A percentile compares a stretch with the other conserved stretches of the same genome.
phyloP scores from a whole-genome alignment of 2,888 invertebrate species.

The Drosophila phalerata region DNA sequence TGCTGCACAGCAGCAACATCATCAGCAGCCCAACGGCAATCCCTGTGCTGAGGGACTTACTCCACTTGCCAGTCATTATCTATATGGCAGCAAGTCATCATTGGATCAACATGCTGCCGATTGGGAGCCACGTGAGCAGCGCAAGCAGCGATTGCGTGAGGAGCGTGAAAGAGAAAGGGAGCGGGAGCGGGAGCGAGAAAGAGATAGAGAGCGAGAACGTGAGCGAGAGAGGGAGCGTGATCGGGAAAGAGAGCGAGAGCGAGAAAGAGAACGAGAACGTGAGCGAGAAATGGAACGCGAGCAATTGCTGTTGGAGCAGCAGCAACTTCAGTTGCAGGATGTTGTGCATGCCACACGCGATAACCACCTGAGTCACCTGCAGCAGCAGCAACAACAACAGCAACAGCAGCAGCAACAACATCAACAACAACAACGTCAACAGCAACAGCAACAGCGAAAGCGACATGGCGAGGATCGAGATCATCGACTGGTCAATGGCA shows the following conservation, averaged over 20 bases:
- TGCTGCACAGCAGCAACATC: slow-evolving; percentile 27
- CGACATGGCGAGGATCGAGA: slow-evolving; percentile 87
- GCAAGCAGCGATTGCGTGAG: slow-evolving; percentile 66
- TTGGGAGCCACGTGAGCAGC: slow-evolving; percentile 77
- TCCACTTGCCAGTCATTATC: slow-evolving; percentile 77
- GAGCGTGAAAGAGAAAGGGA: slow-evolving; percentile 69
- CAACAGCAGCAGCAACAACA: slow-evolving; percentile 50
- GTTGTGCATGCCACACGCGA: slow-evolving; percentile 30
- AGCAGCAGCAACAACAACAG: slow-evolving; percentile 50
- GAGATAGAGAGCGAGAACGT: slow-evolving; percentile 45
- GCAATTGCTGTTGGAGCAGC: slow-evolving; percentile 58
- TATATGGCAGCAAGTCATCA: slow-evolving; percentile 80
- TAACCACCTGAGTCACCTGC: slow-evolving; percentile 48
- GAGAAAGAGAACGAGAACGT: slow-evolving; percentile 34
- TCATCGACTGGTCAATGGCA: slow-evolving; percentile 88
- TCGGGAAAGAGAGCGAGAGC: slow-evolving; percentile 38
- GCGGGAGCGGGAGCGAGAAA: slow-evolving; percentile 30
- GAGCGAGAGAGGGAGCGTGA: slow-evolving; percentile 29
- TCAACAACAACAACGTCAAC: slow-evolving; percentile 44
- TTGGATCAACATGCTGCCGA: slow-evolving; percentile 72
- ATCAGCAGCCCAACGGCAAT: slow-evolving; percentile 36
- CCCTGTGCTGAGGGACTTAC: slow-evolving; percentile 77
- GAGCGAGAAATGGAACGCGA: slow-evolving; percentile 38
- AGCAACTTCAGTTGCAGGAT: slow-evolving; percentile 52
- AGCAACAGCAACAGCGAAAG: slow-evolving; percentile 54